Evolutionary conservation across 2,888 invertebrate genomes (phyloP), one percentile per base, ranked within the genome.

Genomic region (Nebria salina): DNA sequence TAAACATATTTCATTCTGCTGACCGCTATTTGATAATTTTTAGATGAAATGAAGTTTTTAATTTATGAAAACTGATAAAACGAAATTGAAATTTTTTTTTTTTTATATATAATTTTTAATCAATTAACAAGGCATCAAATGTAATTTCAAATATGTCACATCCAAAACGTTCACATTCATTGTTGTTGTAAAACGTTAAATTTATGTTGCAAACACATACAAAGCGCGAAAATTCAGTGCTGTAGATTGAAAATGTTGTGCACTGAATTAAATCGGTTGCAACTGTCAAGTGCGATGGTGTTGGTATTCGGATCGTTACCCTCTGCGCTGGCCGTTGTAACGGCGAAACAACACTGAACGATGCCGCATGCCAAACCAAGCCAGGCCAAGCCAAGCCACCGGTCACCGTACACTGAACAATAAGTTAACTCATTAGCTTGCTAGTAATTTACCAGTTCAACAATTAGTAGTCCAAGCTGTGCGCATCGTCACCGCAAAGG

Each of bases 371-470:
- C 54, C 54, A 54, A 2, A 13, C 54, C 54, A 54, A 11, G 54
- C 11, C 54, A 54, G 1, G 54, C 11, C 54, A 54, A 2, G 7
- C 54, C 54, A 54, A 11, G 54, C 11, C 54, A 54, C 54, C 70
- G 43, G 41, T 66, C 65, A 42, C 74, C 72, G 77, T 72, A 70
- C 42, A 42, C 43, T 73, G 79, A 68, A 82, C 82, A 82, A 80
- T 82, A 82, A 82, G 76, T 82, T 82, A 82, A 82, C 79, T 82
- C 79, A 82, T 82, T 82, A 82, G 80, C 76, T 73, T 76, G 76
- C 82, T 80, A 76, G 77, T 82, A 82, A 82, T 82, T 82, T 82
- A 76, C 75, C 79, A 75, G 80, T 75, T 75, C 66, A 70, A 80
- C 75, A 80, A 80, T 80, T 80, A 80, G 80, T 80, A 80, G 80